Base-by-base conservation (phyloP, 2,113 vertebrate genomes). In the Cercopithecus mona region DNA sequence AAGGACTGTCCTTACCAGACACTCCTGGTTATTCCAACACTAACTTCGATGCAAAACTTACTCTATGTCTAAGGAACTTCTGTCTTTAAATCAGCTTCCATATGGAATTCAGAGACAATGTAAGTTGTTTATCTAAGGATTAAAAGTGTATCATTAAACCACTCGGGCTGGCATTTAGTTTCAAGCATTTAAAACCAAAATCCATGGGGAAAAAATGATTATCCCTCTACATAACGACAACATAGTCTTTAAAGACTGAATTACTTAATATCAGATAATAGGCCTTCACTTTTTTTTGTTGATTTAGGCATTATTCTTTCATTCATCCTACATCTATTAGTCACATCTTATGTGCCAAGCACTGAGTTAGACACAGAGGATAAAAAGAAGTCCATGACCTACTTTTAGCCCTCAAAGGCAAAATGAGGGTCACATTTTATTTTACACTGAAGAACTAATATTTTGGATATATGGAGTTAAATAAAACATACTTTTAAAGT, bases 111-210 rank as follows among this genome's bases (percentile, higher is more conserved):
- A 96, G 66, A n/a, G 40, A 50, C 35, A 84, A 68, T 66, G 10
- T 59, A 84, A 72, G 4, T 82, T 86, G 38, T 73, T 97, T 82
- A 88, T 59, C 35, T 81, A 93, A 93, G 3, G 13, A 92, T 45
- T 79, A 92, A 50, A 40, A 85, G 16, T 48, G 70, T 70, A 25
- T 66, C 22, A 80, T 92, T 93, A 90, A 97, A 64, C 7, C 16
- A 91, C 40, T 90, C 57, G 40, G 48, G 7, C 30, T 94, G 35
- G 88, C 38, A 80, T 82, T 82, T 50, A 89, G 38, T 82, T 94
- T 64, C 7, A 92, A 87, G 79, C 93, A 92, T 72, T 95, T 61
- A 16, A 91, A 92, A 79, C 11, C 12, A 82, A 83, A 66, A 86
- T 82, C 4, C 3, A 80, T 57, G 6, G 27, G n/a, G 20, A 76